Conservation (phyloP, 2,888 invertebrate species). For the Onthophagus sagittarius region DNA sequence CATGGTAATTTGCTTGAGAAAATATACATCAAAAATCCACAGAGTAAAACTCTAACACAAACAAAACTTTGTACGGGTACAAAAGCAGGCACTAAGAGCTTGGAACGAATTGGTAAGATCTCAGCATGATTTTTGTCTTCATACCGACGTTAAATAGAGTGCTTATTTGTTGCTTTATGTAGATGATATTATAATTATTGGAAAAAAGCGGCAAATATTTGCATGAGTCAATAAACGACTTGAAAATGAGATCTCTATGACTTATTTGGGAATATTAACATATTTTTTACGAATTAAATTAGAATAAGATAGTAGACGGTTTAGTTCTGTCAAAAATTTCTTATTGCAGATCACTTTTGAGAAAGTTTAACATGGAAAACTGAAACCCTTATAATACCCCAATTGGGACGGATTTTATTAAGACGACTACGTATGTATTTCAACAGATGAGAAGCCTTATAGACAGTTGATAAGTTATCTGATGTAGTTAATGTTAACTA, state of each 20-base stretch:
- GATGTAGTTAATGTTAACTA: no score
- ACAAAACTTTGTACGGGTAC: no score
- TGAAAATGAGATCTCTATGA: constrained; percentile 23
- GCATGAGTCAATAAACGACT: no score
- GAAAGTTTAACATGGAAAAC: constrained; percentile 24
- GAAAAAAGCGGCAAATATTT: no score
- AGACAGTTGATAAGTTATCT: constrained; percentile 27
- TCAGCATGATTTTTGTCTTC: constrained; percentile 6
- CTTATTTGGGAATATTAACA: background rate
- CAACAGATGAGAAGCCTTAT: constrained; percentile 18
- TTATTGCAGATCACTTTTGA: background rate
- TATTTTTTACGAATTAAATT: constrained; percentile 4
- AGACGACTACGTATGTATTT: background rate
- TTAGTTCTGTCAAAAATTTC: background rate
- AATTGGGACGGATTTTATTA: no score
- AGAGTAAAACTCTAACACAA: no score
- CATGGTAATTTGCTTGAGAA: no score
- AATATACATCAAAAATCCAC: no score
- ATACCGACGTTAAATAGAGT: background rate
- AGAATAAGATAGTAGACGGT: background rate
- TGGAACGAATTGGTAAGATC: background rate
- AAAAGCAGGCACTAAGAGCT: no score
- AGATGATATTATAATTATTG: no score
- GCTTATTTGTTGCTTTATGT: no score
- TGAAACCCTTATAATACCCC: constrained; percentile 20